Conservation (phyloP, 2,113 vertebrate genomes). For the Tetraodon nigroviridis region DNA sequence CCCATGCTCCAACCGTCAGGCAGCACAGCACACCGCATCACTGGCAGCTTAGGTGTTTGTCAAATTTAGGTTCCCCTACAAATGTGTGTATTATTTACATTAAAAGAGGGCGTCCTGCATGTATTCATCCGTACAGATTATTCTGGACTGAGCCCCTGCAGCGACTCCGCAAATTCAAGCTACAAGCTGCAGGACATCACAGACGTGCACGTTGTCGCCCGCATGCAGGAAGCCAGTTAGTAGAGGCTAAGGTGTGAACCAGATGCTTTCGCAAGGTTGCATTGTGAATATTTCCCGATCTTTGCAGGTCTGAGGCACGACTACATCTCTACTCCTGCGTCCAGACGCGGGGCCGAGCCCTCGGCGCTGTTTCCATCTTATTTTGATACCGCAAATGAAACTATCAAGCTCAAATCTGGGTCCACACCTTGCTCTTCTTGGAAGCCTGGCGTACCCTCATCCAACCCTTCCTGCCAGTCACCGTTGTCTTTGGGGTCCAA, state of each 20-base stretch:
- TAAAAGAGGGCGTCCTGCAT: conserved; percentile 34
- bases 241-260: neutral
- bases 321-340: conserved; percentile 70
- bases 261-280: neutral
- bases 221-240: conserved; percentile 81
- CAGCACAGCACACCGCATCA: too few species aligned
- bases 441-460: neutral
- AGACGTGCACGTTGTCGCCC: conserved; percentile 80
- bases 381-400: conserved; percentile 67
- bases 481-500: conserved; percentile 47
- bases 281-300: neutral
- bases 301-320: conserved; percentile 77
- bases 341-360: conserved; percentile 62
- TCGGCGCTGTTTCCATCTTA: conserved; percentile 59
- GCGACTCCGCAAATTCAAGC: conserved; percentile 70
- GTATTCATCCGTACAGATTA: conserved; percentile 68
- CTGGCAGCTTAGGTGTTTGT: neutral
- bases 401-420: conserved; percentile 18
- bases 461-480: neutral
- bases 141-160: conserved; percentile 57
- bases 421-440: neutral
- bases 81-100: neutral
- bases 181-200: conserved; percentile 80
- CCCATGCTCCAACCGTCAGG: neutral
- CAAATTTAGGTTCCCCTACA: neutral